phyloP scores from a whole-genome alignment of 2,113 vertebrate genomes.

The Phodopus roborovskii region DNA sequence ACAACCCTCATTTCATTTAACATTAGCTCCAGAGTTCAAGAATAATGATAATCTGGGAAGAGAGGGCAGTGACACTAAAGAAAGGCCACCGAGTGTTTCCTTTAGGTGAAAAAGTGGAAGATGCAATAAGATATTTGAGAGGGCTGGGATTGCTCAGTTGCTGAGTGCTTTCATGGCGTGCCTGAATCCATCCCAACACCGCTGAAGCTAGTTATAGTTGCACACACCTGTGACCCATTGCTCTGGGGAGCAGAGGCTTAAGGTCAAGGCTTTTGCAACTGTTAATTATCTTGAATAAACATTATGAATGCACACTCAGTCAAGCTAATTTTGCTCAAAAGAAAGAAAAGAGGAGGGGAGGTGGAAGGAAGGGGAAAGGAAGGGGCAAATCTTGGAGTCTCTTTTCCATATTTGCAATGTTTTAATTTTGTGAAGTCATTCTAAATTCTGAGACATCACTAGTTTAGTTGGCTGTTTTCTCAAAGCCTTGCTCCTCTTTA shows the following conservation, averaged over 20 bases:
- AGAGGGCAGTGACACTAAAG: not conserved
- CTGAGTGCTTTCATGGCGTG: not conserved
- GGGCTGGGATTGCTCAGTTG: no score
- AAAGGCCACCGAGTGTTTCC: no score
- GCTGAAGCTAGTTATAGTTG: fast-evolving
- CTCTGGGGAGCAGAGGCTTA: not conserved
- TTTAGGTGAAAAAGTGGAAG: not conserved
- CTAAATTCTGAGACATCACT: not conserved
- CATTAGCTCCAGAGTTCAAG: not conserved
- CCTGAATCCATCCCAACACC: not conserved
- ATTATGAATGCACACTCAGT: not conserved
- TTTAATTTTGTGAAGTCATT: not conserved
- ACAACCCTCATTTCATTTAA: not conserved
- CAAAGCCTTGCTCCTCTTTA: not conserved
- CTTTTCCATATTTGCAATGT: slow-evolving; percentile 17
- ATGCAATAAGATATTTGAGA: not conserved
- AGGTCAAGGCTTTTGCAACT: not conserved
- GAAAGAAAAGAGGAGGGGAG: not conserved
- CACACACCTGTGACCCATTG: not conserved
- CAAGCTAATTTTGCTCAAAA: not conserved
- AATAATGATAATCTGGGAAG: no score
- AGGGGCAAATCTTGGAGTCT: not conserved
- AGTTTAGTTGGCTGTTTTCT: not conserved
- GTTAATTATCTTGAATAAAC: slow-evolving; percentile 22
- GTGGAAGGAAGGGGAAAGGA: not conserved